Conservation (phyloP, 2,888 invertebrate genomes). For the Thysanoteuthis rhombus region DNA sequence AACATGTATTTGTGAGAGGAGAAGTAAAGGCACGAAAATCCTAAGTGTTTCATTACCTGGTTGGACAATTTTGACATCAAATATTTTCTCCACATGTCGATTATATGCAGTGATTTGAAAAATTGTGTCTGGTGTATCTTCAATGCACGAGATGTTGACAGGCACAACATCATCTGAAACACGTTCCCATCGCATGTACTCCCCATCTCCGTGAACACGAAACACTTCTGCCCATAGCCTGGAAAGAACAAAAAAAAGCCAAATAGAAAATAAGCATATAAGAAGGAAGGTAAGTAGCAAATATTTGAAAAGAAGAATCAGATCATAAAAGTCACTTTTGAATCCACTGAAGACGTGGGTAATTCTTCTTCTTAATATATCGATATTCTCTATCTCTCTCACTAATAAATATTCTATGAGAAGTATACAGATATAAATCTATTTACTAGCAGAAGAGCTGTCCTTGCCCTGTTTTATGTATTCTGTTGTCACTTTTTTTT, state of each 20-base stretch:
- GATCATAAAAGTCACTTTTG: background rate
- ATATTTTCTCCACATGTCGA: slow-evolving; percentile 97
- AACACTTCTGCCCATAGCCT: slow-evolving; percentile 98
- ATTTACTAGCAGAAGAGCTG: no score
- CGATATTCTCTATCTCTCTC: background rate
- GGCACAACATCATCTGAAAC: slow-evolving; percentile 98
- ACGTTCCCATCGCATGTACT: slow-evolving; percentile 82
- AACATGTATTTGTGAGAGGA: no score
- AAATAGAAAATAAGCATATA: background rate
- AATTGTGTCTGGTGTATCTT: slow-evolving; percentile 94
- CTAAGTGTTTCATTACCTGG: slow-evolving; percentile 77
- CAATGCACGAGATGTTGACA: slow-evolving; percentile 96
- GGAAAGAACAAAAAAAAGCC: slow-evolving; percentile 36
- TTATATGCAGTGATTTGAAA: slow-evolving; percentile 99
- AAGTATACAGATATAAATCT: no score
- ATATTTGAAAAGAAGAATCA: background rate
- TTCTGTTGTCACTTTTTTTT: no score
- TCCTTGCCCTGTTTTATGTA: no score
- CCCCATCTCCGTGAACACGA: slow-evolving; percentile 90
- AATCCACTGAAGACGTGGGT: background rate
- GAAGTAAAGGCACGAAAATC: no score
- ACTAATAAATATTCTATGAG: no score
- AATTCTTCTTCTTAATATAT: background rate
- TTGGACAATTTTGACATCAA: slow-evolving; percentile 95
- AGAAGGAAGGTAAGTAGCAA: background rate